Evolutionary conservation across 1,140 invertebrate species (phyloP), one percentile per base, ranked within the genome.

Genomic region (Goniozus legneri): DNA sequence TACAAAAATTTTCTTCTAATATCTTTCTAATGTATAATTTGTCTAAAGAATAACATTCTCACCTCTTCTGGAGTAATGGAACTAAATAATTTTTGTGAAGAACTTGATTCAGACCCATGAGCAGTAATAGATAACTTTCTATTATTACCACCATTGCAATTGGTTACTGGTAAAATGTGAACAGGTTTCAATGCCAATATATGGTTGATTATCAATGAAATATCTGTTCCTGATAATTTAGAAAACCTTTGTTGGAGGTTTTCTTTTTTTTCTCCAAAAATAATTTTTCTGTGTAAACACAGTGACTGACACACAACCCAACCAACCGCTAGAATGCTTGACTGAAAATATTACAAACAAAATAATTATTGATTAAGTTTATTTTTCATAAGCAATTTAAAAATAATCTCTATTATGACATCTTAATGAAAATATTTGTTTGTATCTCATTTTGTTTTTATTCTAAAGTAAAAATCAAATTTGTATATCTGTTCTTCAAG

Each of bases 21-120:
- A n/a, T 27, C 24, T 20, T 16, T 8, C 24, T 27, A 14, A 50
- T 22, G 60, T 16, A 44, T 8, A 44, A 22, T 49, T 49, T 58
- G 47, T 37, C 58, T 60, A 18, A 52, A 53, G 20, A 58, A 39
- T n/a, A 66, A 47, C 57, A 65, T 62, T 50, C 56, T 67, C 55
- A 72, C 69, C 64, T 72, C 64, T 64, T 72, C 58, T 39, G 61
- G 44, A 19, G 68, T 70, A 8, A 66, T 54, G 2, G 69, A 65
- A 7, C 65, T 64, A 39, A 60, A 56, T 21, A 6, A 10, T 27
- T 6, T 33, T n/a, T n/a, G n/a, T n/a, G n/a, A n/a, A n/a, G n/a
- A n/a, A n/a, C n/a, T n/a, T n/a, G n/a, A n/a, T n/a, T n/a, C n/a
- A n/a, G n/a, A n/a, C n/a, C n/a, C n/a, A n/a, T n/a, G n/a, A n/a